Percentiles rank a stretch among this genome's conserved stretches.
Conservation (phyloP, 2,113 vertebrate genomes). For the Crotalus horridus region DNA sequence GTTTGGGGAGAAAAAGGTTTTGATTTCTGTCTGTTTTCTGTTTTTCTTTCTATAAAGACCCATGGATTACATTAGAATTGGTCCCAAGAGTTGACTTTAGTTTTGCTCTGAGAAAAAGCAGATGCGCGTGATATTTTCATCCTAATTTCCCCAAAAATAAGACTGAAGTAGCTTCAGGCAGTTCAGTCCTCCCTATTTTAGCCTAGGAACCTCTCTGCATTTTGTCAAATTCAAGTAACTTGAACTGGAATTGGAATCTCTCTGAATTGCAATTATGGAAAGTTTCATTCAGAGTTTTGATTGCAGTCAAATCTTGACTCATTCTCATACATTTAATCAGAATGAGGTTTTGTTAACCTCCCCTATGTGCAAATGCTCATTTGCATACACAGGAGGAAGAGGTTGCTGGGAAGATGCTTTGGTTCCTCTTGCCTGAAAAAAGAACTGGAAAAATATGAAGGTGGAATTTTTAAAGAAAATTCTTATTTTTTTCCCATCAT, state of each 20-base stretch:
- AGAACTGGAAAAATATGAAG: background rate
- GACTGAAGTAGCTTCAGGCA: background rate
- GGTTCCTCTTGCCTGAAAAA: background rate
- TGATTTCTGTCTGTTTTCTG: too few relatives aligned
- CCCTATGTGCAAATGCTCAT: background rate
- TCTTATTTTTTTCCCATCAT: background rate
- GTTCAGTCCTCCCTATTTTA: background rate
- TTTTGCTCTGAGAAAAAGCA: background rate
- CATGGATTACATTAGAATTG: background rate
- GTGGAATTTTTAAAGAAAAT: background rate
- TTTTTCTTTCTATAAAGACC: too few relatives aligned
- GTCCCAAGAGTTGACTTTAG: background rate
- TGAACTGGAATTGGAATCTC: background rate
- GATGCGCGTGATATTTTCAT: background rate
- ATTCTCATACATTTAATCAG: background rate
- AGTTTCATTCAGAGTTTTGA: background rate
- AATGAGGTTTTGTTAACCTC: background rate
- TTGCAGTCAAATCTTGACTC: background rate
- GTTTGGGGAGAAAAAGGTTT: too few relatives aligned
- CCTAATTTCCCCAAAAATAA: background rate
- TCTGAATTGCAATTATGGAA: background rate
- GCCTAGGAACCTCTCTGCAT: background rate
- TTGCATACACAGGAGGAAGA: background rate
- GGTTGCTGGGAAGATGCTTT: background rate
- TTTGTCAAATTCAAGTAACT: background rate